Conservation (phyloP, 1,140 invertebrate genomes). For the Brachionus rubens region DNA sequence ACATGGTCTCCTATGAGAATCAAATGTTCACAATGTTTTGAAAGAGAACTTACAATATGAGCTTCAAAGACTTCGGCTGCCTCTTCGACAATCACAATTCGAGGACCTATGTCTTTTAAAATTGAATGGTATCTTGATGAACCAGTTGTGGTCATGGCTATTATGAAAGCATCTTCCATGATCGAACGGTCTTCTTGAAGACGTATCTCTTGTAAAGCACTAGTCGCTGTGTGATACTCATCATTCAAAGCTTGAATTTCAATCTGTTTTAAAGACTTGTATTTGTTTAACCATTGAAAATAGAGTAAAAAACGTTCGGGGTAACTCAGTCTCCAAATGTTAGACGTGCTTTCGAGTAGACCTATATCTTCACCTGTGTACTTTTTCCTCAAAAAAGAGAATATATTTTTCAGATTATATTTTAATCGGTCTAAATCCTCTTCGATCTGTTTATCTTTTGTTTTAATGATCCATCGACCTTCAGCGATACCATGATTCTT, state of each 20-base stretch:
- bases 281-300: conserved; percentile 48
- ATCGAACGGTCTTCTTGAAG: conserved; percentile 25
- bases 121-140: conserved; percentile 68
- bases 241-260: conserved; percentile 16
- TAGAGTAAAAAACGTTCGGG: conserved; percentile 50
- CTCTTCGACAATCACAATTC: conserved; percentile 49
- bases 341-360: not conserved
- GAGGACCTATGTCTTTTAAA: conserved; percentile 54
- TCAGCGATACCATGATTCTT: not conserved
- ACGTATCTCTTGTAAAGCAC: not conserved
- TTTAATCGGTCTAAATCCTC: not conserved
- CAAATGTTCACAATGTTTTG: conserved; percentile 48
- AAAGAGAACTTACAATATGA: conserved; percentile 48
- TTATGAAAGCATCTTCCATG: conserved; percentile 45
- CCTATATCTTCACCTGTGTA: not conserved
- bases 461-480: not conserved
- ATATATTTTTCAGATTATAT: not conserved
- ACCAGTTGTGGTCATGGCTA: conserved; percentile 75
- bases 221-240: conserved; percentile 1
- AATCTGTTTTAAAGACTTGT: not conserved
- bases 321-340: conserved; percentile 46
- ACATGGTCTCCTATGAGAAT: conserved; percentile 62
- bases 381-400: not conserved
- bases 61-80: conserved; percentile 49
- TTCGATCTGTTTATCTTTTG: no score